A percentile compares a stretch with the other conserved stretches of the same genome.
These are phyloP conservation scores for Merodon equestris DNA, from an alignment of 2,888 invertebrate species.

Conservation along the genomic window DNA sequence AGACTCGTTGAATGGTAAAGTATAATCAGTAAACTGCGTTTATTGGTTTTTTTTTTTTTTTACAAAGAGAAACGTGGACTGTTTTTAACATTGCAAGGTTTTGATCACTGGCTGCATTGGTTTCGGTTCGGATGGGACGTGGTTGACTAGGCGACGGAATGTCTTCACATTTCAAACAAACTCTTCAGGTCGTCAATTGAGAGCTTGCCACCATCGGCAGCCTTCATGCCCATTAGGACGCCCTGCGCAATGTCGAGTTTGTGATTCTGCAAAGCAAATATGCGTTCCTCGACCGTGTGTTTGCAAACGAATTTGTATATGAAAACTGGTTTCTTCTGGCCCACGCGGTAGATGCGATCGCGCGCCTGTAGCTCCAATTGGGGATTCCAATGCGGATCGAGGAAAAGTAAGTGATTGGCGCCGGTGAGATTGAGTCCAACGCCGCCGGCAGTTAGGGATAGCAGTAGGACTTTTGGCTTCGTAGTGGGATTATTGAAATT, in stretches of 20 bases:
- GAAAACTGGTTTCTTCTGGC: conserved; percentile 89
- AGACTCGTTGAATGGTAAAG: too few relatives aligned
- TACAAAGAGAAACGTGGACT: too few relatives aligned
- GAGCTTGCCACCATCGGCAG: conserved; percentile 84
- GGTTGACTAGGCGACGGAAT: too few relatives aligned
- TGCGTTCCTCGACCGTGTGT: conserved; percentile 93
- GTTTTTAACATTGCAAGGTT: too few relatives aligned
- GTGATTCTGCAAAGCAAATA: conserved; percentile 87
- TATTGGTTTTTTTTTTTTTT: too few relatives aligned
- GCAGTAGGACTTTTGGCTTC: conserved; percentile 84
- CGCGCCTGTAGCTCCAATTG: conserved; percentile 96
- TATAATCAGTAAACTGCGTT: too few relatives aligned
- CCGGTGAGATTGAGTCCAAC: conserved; percentile 96
- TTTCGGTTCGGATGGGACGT: too few relatives aligned
- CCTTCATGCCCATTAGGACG: conserved; percentile 86
- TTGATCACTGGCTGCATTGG: too few relatives aligned
- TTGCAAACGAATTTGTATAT: conserved; percentile 92
- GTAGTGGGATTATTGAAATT: conserved; percentile 84
- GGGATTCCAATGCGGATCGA: conserved; percentile 98
- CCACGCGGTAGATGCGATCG: conserved; percentile 95
- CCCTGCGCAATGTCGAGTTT: conserved; percentile 89
- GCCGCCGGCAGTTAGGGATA: conserved; percentile 95
- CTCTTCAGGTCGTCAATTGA: conserved; percentile 88
- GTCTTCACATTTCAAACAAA: conserved; percentile 82
- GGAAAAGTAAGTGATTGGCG: conserved; percentile 92